phyloP scores from a whole-genome alignment of 2,888 invertebrate genomes.

The Folsomia candida region DNA sequence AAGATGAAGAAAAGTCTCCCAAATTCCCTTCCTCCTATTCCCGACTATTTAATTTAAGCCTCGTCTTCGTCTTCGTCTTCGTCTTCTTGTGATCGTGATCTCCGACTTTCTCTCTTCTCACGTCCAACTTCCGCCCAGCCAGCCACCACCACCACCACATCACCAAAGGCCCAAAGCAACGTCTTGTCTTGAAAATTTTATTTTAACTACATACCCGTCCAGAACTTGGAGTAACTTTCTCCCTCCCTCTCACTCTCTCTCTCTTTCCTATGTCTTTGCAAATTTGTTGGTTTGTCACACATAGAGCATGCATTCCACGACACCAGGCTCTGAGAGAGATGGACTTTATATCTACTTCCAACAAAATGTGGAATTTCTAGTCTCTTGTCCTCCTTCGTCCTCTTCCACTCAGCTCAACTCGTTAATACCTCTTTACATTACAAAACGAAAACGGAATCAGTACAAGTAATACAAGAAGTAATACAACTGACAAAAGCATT shows the following conservation, averaged over 20 bases:
- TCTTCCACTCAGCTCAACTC: no score
- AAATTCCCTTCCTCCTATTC: no score
- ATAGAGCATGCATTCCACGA: background rate
- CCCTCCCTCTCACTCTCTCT: no score
- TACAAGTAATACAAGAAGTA: no score
- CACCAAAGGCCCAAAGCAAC: background rate
- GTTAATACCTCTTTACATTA: background rate
- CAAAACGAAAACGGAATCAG: background rate
- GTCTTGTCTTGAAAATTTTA: background rate
- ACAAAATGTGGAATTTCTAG: background rate
- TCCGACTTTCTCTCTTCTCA: background rate
- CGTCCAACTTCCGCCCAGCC: background rate
- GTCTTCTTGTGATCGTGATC: background rate
- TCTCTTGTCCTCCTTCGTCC: background rate
- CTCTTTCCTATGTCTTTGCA: constrained; percentile 4
- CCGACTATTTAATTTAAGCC: background rate
- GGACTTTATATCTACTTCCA: no score
- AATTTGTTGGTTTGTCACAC: constrained; percentile 10
- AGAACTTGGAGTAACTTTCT: background rate
- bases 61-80: no score
- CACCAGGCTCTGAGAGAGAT: no score
- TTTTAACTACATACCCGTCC: background rate
- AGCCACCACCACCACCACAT: background rate
- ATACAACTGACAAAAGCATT: background rate
- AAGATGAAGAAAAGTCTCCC: no score